A percentile compares a stretch with the other conserved stretches of the same genome.
phyloP scores from a whole-genome alignment of 2,797 vertebrate species.

The Lepus oiostolus region DNA sequence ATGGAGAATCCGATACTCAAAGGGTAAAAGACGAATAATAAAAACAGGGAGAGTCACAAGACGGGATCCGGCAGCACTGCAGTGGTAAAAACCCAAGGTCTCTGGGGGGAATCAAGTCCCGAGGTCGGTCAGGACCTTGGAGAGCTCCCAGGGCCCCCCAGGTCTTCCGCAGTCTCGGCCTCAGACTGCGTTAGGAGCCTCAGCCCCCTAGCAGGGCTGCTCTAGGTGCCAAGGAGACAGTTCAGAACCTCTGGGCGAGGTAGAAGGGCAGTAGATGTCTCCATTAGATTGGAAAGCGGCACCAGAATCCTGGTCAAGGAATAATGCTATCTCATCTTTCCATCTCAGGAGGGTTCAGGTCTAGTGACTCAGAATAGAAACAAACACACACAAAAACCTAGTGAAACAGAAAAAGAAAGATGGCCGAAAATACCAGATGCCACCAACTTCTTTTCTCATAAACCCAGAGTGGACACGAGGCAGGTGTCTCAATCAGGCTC shows the following conservation, averaged over 20 bases:
- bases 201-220: not conserved
- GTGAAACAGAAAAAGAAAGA: not conserved
- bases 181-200: not conserved
- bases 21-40: not conserved
- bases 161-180: not conserved
- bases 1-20: not conserved
- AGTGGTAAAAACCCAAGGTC: not conserved
- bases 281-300: not conserved
- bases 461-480: not conserved
- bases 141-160: not conserved
- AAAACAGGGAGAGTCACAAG: not conserved
- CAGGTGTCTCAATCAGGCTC: not conserved
- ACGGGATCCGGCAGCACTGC: not conserved
- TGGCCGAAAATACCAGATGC: not conserved
- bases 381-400: too few relatives aligned
- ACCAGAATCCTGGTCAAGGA: not conserved
- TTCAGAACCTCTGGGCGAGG: not conserved
- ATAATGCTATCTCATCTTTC: not conserved
- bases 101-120: too few relatives aligned
- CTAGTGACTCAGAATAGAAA: not conserved
- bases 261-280: not conserved
- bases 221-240: not conserved
- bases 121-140: constrained; percentile 17
- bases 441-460: not conserved
- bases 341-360: not conserved